Conservation (phyloP, 2,113 vertebrate species). For the Jacana jacana region DNA sequence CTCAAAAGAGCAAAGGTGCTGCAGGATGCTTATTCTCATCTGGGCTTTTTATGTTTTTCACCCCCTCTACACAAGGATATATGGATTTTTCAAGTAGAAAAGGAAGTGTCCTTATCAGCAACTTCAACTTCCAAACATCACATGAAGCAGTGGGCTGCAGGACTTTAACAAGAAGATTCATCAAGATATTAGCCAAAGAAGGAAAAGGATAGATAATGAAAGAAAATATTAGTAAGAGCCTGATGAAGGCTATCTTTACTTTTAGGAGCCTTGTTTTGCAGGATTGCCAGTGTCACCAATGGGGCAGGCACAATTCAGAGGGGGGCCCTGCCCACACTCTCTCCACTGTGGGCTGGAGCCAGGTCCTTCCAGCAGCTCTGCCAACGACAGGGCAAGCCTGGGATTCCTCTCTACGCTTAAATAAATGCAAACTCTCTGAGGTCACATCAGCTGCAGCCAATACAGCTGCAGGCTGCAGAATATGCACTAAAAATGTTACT, state of each 20-base stretch:
- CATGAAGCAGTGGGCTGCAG: background rate
- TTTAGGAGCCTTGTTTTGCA: background rate
- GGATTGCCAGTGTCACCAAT: background rate
- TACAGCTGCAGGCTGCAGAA: background rate
- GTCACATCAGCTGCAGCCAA: background rate
- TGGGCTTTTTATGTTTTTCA: background rate
- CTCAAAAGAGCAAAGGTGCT: background rate
- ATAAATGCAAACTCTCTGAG: slow-evolving; percentile 14
- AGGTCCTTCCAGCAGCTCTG: background rate
- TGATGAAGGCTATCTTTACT: background rate
- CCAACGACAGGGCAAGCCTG: background rate
- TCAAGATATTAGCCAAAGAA: background rate
- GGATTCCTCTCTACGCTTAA: slow-evolving; percentile 36
- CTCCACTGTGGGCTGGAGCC: background rate
- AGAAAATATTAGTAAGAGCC: background rate
- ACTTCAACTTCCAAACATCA: background rate
- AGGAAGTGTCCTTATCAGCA: background rate
- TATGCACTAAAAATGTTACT: background rate
- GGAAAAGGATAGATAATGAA: background rate
- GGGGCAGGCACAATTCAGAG: background rate
- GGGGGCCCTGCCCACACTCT: background rate
- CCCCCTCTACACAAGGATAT: background rate
- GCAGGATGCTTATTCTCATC: background rate
- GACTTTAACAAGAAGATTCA: background rate
- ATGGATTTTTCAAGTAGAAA: background rate